Evolutionary conservation across 2,797 vertebrate genomes (phyloP).

Genomic region (Siniperca scherzeri): DNA sequence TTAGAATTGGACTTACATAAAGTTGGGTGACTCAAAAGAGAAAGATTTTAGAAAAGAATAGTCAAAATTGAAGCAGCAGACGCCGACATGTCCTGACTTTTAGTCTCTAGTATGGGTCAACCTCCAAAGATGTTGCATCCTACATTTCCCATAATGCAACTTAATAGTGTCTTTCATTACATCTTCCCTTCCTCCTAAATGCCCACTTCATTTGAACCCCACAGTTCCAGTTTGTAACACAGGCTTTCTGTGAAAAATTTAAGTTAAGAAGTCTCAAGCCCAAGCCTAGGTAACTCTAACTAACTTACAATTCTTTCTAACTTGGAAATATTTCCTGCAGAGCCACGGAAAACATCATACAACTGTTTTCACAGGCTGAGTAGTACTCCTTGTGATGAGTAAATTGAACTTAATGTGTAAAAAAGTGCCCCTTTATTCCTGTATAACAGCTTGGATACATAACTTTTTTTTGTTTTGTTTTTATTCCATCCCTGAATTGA

Average conservation of each 20-base stretch:
- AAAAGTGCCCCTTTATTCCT: not conserved
- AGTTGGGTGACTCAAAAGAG: too few relatives aligned
- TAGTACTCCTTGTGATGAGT: not conserved
- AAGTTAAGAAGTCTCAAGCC: not conserved
- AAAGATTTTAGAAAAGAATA: too few relatives aligned
- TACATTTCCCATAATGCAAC: not conserved
- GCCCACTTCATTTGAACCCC: not conserved
- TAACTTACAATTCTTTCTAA: not conserved
- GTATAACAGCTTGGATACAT: not conserved
- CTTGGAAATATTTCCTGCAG: not conserved
- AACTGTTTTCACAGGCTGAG: not conserved
- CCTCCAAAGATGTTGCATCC: not conserved
- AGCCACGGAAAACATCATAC: not conserved
- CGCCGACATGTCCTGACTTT: too few relatives aligned
- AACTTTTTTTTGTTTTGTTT: not conserved
- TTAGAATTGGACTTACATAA: too few relatives aligned
- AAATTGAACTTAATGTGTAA: not conserved
- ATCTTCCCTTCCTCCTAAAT: not conserved
- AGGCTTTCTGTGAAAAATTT: not conserved
- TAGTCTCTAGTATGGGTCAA: too few relatives aligned
- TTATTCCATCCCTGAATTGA: conserved; percentile 16
- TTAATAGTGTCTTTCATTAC: not conserved
- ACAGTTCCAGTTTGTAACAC: not conserved
- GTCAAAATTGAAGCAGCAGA: too few relatives aligned
- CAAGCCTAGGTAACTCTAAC: not conserved